Evolutionary conservation across 2,113 vertebrate species (phyloP).

Genomic region (Erpornis zantholeuca): DNA sequence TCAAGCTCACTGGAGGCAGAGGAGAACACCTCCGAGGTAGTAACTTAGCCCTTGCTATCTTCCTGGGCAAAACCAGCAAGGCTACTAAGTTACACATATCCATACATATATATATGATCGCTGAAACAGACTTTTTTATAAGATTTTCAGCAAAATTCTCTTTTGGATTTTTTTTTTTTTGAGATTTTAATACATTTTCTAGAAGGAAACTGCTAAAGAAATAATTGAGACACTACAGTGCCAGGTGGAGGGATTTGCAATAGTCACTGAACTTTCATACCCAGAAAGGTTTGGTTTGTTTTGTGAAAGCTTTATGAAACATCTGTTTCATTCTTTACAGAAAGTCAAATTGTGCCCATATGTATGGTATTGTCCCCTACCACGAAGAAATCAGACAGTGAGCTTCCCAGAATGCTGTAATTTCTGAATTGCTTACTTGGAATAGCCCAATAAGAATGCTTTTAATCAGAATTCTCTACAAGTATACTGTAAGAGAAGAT

Average conservation of each 20-base stretch:
- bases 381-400: neutral
- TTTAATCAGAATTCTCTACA: neutral
- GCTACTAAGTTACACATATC: too few relatives aligned
- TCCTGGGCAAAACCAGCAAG: too few relatives aligned
- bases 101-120: neutral
- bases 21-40: too few relatives aligned
- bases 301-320: neutral
- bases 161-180: neutral
- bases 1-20: too few relatives aligned
- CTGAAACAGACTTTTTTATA: neutral
- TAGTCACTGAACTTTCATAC: neutral
- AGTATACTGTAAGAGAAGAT: neutral
- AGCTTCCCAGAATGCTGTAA: neutral
- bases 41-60: too few relatives aligned
- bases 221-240: neutral
- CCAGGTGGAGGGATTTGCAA: neutral
- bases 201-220: neutral
- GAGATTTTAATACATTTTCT: neutral
- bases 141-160: neutral
- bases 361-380: neutral
- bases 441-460: neutral
- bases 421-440: neutral
- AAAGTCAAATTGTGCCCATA: neutral
- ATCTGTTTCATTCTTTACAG: neutral
- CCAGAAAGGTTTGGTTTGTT: neutral